Evolutionary conservation across 1,140 invertebrate genomes (phyloP), one percentile per base, ranked within the genome.

Genomic region (Proctacanthus coquilletti): DNA sequence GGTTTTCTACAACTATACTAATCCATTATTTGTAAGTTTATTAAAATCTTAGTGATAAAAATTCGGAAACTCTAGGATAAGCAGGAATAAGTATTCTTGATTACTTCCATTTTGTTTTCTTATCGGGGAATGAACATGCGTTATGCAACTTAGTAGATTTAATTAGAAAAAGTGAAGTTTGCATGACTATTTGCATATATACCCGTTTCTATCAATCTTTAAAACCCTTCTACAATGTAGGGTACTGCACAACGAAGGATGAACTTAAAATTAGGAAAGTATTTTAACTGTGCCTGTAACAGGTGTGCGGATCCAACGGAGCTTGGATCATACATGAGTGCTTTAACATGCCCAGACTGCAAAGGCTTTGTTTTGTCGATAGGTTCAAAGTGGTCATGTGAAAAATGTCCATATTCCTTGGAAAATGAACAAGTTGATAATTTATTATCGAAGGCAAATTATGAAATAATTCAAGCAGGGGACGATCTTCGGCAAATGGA

Each of bases 1-100:
- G 2, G 72, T 87, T 40, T 70, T 68, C 43, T 80, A 76, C 41
- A 82, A 80, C 52, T 87, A 87, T 44, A 78, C 80, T 0, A 77
- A 80, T 50, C 65, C 75, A 1, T 57, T 86, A 38, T 65, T 78
- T 63, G 78, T 77, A 46, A 42, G 41, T 47, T 14, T 15, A 19
- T n/a, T n/a, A n/a, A n/a, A n/a, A n/a, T n/a, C n/a, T n/a, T n/a
- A n/a, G n/a, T n/a, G n/a, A n/a, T n/a, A n/a, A n/a, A n/a, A n/a
- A n/a, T n/a, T n/a, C n/a, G n/a, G n/a, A n/a, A n/a, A n/a, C n/a
- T n/a, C n/a, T n/a, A n/a, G n/a, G n/a, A n/a, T n/a, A n/a, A n/a
- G n/a, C n/a, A n/a, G n/a, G n/a, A n/a, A n/a, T n/a, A n/a, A n/a
- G n/a, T n/a, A n/a, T n/a, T n/a, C n/a, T n/a, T n/a, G n/a, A n/a